Conservation (phyloP, 2,888 invertebrate genomes). For the Microctonus hyperodae region DNA sequence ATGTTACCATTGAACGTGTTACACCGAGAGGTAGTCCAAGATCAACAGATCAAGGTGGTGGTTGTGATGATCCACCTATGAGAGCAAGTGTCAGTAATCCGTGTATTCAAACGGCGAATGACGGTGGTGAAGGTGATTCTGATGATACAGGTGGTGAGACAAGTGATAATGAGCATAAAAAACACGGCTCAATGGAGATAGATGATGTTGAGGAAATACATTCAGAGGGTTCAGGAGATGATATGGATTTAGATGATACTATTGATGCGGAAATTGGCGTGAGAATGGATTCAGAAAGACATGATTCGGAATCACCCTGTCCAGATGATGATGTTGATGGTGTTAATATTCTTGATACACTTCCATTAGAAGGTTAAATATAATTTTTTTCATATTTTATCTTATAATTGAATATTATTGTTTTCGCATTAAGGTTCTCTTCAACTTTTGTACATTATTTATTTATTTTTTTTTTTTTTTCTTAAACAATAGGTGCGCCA, state of each 20-base stretch:
- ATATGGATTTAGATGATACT: conserved; percentile 61
- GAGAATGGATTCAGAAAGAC: conserved; percentile 54
- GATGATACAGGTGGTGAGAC: conserved; percentile 64
- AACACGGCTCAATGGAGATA: conserved; percentile 44
- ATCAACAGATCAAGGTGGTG: conserved; percentile 43
- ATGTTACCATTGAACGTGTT: conserved; percentile 69
- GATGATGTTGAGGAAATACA: conserved; percentile 58
- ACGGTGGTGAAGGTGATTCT: conserved; percentile 51
- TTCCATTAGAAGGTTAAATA: conserved; percentile 56
- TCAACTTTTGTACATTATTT: neutral
- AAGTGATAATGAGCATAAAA: conserved; percentile 55
- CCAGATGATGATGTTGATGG: conserved; percentile 58
- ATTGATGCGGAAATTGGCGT: conserved; percentile 61
- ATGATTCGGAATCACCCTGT: conserved; percentile 41
- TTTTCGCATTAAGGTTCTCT: neutral
- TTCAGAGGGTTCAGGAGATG: conserved; percentile 59
- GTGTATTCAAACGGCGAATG: conserved; percentile 50
- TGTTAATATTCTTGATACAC: conserved; percentile 60
- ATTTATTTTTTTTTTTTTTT: neutral
- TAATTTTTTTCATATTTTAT: conserved; percentile 1
- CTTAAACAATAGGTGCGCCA: conserved; percentile 52
- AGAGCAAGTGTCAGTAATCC: conserved; percentile 46
- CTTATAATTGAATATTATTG: neutral
- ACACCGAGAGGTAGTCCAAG: conserved; percentile 53
- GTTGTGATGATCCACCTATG: conserved; percentile 37